phyloP scores from a whole-genome alignment of 2,888 invertebrate species.

The Volucella bombylans region DNA sequence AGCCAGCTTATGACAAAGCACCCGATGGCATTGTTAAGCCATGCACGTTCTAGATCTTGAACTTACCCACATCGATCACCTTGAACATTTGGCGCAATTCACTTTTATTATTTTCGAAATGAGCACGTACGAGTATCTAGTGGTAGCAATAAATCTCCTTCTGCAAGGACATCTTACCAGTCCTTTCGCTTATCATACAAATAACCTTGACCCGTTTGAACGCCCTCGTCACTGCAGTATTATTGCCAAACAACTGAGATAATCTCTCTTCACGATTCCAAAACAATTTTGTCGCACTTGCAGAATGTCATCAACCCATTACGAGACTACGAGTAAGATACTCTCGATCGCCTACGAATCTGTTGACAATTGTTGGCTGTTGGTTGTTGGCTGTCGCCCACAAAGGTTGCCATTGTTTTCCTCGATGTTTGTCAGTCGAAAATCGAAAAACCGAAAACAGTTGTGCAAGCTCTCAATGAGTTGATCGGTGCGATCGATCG shows the following conservation, averaged over 20 bases:
- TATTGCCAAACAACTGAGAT: slow-evolving; percentile 23
- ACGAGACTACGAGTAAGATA: neutral
- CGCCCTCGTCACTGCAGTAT: slow-evolving; percentile 1
- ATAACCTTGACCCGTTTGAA: slow-evolving; percentile 53
- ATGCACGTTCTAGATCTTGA: slow-evolving; percentile 8
- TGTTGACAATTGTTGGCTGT: neutral
- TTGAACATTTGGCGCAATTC: neutral
- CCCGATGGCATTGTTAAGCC: neutral
- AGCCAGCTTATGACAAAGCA: slow-evolving; percentile 10
- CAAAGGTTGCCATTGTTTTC: slow-evolving; percentile 59
- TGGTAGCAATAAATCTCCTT: slow-evolving; percentile 22
- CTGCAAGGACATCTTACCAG: slow-evolving; percentile 20
- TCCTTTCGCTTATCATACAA: slow-evolving; percentile 26
- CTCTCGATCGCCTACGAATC: slow-evolving; percentile 35
- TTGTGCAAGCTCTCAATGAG: slow-evolving; percentile 46
- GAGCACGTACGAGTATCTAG: neutral
- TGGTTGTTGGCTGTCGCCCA: slow-evolving; percentile 15
- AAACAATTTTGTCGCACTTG: slow-evolving; percentile 37
- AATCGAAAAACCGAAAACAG: slow-evolving; percentile 2
- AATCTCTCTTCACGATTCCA: neutral
- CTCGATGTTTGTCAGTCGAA: slow-evolving; percentile 3
- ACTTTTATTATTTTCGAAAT: neutral
- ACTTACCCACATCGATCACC: neutral
- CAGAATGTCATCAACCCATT: slow-evolving; percentile 57
- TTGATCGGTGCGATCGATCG: slow-evolving; percentile 31